These are phyloP conservation scores for Stenoptilia bipunctidactyla DNA, from an alignment of 2,888 invertebrate genomes.

Conservation along the genomic window DNA sequence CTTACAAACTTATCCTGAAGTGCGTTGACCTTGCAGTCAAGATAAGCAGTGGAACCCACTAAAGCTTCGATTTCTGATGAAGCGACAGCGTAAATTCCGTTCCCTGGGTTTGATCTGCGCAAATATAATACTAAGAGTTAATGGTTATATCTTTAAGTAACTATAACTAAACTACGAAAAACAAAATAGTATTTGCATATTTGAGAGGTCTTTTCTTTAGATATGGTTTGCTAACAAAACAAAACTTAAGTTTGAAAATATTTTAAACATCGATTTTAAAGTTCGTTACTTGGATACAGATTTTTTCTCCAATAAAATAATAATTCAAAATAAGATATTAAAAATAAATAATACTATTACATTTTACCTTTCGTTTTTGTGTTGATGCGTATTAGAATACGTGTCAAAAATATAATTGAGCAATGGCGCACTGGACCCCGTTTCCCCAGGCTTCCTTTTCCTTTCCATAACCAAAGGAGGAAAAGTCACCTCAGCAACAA, in stretches of 20 bases:
- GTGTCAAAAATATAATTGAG: slow-evolving; percentile 63
- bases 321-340: too few relatives aligned
- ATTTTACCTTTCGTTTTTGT: slow-evolving; percentile 53
- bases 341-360: too few relatives aligned
- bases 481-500: neutral
- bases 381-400: slow-evolving; percentile 55
- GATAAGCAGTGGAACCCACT: slow-evolving; percentile 55
- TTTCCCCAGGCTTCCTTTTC: slow-evolving; percentile 46
- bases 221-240: slow-evolving; percentile 8
- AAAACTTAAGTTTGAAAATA: too few relatives aligned
- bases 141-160: too few relatives aligned
- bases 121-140: too few relatives aligned
- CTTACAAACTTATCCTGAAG: slow-evolving; percentile 64
- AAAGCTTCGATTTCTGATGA: slow-evolving; percentile 56
- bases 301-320: too few relatives aligned
- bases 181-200: too few relatives aligned
- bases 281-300: too few relatives aligned
- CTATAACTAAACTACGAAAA: too few relatives aligned
- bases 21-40: slow-evolving; percentile 63
- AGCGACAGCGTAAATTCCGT: slow-evolving; percentile 55
- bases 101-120: slow-evolving; percentile 21
- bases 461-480: slow-evolving; percentile 31
- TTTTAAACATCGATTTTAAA: too few relatives aligned
- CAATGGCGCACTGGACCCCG: slow-evolving; percentile 54
- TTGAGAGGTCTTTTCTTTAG: slow-evolving; percentile 6